Evolutionary conservation across 2,113 vertebrate genomes (phyloP), one percentile per base, ranked within the genome.

Genomic region (Embiotoca jacksoni): DNA sequence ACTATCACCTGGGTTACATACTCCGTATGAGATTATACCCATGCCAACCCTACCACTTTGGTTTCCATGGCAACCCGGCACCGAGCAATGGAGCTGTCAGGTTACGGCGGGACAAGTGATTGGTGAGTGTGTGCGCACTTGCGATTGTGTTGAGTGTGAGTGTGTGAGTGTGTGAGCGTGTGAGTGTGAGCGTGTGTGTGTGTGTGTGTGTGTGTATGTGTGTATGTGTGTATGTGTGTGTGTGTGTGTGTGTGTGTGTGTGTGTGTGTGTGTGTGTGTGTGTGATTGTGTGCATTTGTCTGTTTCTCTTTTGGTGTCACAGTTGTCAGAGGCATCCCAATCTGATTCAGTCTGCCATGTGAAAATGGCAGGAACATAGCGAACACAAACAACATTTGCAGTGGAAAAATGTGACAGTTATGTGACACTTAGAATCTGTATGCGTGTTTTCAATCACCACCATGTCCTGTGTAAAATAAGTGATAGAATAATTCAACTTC

Each of bases 1-100:
- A 94, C 93, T 49, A 89, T 93, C 92, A 92, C 93, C 93, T 92
- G 89, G 92, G 92, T 92, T 92, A 92, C 87, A 7, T 83, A 83
- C 91, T 83, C 84, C 72, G 68, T 82, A 85, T 80, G 64, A 93
- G 87, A 91, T 92, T 88, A 94, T 92, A 86, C 89, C 84, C 83
- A 87, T 89, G 90, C 91, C 87, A 85, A 93, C 80, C 83, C 88
- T 92, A 84, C 83, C 88, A 91, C 78, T 88, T 61, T 70, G 72
- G 94, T 94, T 92, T 75, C 89, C 88, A 88, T 90, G 83, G 88
- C 77, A 94, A 94, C 91, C 74, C 31, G 3, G 78, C 65, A 84
- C 57, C 0, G 77, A 69, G 81, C 59, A 46, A 74, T 60, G 3
- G 79, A 82, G 80, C 79, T 31, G 60, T 72, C 79, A 81, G 87